Evolutionary conservation across 1,140 invertebrate genomes (phyloP).

Genomic region (Brachionus manjavacas): DNA sequence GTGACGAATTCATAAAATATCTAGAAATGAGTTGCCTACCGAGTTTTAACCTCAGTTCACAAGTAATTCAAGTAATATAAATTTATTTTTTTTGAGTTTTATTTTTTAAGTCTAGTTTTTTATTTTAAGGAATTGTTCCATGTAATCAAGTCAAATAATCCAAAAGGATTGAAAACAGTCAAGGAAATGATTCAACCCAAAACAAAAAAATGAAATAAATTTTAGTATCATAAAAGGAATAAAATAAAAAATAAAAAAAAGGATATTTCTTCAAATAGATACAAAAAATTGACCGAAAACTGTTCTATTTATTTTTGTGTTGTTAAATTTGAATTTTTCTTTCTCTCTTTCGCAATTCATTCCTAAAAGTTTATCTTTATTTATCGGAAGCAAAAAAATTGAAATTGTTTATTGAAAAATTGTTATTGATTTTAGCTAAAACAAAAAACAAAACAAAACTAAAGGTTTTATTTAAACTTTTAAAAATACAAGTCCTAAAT

Average conservation of each 20-base stretch:
- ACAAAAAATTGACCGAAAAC: background rate
- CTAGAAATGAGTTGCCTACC: slow-evolving; percentile 58
- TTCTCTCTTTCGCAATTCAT: background rate
- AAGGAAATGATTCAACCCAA: slow-evolving; percentile 23
- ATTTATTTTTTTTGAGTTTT: background rate
- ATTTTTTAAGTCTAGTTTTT: background rate
- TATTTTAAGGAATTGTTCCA: background rate
- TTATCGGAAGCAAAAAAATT: background rate
- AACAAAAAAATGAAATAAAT: slow-evolving; percentile 7
- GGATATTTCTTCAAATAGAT: background rate
- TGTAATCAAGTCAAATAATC: slow-evolving; percentile 26
- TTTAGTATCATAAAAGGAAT: background rate
- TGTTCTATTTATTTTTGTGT: background rate
- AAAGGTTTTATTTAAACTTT: background rate
- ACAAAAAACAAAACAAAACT: background rate
- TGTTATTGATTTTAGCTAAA: background rate
- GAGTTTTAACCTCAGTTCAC: slow-evolving; percentile 53
- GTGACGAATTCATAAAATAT: slow-evolving; percentile 58
- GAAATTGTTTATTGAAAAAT: background rate
- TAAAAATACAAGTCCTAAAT: no score
- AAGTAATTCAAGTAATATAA: slow-evolving; percentile 49
- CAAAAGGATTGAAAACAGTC: slow-evolving; percentile 23
- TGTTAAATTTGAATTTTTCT: background rate
- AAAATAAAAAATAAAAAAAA: background rate
- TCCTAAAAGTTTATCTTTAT: background rate